phyloP scores from a whole-genome alignment of 2,797 vertebrate species.

The Staurois parvus region DNA sequence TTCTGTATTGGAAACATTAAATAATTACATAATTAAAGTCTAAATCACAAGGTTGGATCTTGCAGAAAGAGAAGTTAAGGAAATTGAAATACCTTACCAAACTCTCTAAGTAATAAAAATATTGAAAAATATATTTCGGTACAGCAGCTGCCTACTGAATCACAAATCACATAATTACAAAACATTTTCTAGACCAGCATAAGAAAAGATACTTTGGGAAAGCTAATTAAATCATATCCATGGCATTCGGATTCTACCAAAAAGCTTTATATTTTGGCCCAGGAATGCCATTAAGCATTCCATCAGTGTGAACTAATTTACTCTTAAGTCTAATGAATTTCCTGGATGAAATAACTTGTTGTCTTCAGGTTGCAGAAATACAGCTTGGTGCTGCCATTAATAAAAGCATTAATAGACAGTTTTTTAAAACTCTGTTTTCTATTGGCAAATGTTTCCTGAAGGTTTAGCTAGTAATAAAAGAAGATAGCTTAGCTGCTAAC shows the following conservation, averaged over 20 bases:
- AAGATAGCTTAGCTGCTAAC: slow-evolving; percentile 13
- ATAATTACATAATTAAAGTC: too few species aligned
- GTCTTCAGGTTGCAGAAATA: background rate
- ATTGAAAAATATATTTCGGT: slow-evolving; percentile 23
- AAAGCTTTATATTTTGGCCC: background rate
- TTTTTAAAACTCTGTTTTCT: background rate
- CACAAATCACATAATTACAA: slow-evolving; percentile 18
- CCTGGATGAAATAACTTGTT: background rate
- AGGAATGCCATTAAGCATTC: slow-evolving; percentile 30
- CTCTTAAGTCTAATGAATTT: slow-evolving; percentile 1
- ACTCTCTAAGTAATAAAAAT: slow-evolving; percentile 21
- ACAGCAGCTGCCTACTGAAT: slow-evolving; percentile 12
- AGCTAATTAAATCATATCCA: slow-evolving; percentile 48
- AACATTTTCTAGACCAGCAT: slow-evolving; percentile 33
- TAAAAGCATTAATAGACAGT: slow-evolving; percentile 3
- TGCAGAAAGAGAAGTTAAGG: background rate
- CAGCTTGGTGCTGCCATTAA: background rate
- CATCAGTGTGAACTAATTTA: slow-evolving; percentile 22
- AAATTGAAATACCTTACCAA: background rate
- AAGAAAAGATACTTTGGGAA: slow-evolving; percentile 32
- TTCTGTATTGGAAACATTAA: too few species aligned
- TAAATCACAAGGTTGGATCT: slow-evolving; percentile 14
- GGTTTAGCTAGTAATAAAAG: background rate
- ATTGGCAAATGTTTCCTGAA: background rate
- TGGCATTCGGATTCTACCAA: slow-evolving; percentile 29